A percentile compares a stretch with the other conserved stretches of the same genome.
Conservation (phyloP, 2,113 vertebrate genomes). For the Varanus salvator region DNA sequence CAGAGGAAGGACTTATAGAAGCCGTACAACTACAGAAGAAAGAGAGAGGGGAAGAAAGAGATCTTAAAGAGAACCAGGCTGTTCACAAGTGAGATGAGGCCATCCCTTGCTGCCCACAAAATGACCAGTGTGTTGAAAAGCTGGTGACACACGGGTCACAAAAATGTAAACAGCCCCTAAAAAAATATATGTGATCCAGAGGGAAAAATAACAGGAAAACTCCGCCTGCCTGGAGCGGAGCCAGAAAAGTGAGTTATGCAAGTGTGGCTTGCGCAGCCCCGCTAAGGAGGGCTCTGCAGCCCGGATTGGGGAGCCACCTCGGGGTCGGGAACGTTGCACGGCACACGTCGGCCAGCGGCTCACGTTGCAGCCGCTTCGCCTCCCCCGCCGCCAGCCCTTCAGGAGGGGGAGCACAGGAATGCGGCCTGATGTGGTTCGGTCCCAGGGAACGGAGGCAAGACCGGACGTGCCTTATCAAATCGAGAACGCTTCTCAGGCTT, state of each 20-base stretch:
- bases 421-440: no score
- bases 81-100: not conserved
- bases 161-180: not conserved
- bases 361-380: not conserved
- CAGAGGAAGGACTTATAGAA: not conserved
- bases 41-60: not conserved
- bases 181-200: no score
- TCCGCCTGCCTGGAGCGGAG: not conserved
- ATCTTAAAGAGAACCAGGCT: no score
- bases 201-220: not conserved
- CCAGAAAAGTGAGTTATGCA: accelerated
- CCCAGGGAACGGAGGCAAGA: not conserved
- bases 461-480: no score
- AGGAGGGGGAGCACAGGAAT: no score
- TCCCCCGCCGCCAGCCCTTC: not conserved
- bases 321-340: accelerated
- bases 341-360: accelerated
- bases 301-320: not conserved
- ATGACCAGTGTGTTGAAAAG: not conserved
- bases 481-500: not conserved
- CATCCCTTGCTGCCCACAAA: not conserved
- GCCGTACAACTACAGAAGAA: not conserved
- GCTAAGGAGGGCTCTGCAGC: not conserved
- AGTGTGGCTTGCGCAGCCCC: not conserved
- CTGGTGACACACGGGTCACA: not conserved